Conservation (phyloP, 1,140 invertebrate species). For the Drosophila punjabiensis region DNA sequence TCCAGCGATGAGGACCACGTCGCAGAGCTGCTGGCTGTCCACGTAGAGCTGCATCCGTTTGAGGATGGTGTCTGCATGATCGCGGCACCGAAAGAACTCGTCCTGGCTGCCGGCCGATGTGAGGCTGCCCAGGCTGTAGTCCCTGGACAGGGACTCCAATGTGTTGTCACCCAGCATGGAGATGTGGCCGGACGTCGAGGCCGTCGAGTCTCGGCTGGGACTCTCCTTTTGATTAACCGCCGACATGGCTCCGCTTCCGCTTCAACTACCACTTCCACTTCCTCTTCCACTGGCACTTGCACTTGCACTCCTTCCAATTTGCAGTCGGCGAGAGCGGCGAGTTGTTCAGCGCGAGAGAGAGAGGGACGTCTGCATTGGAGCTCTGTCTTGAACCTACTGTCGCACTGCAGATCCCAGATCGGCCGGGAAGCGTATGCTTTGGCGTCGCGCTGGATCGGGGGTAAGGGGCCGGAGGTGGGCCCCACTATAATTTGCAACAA, state of each 20-base stretch:
- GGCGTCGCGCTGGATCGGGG: not conserved
- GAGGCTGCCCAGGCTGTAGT: slow-evolving; percentile 79
- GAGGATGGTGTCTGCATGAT: slow-evolving; percentile 92
- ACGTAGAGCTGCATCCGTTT: slow-evolving; percentile 93
- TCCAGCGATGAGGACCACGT: slow-evolving; percentile 92
- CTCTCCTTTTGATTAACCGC: slow-evolving; percentile 83
- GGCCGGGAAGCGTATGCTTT: slow-evolving; percentile 41
- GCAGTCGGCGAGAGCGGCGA: slow-evolving; percentile 12
- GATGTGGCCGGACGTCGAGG: slow-evolving; percentile 77
- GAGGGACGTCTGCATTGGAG: slow-evolving; percentile 65
- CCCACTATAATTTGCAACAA: slow-evolving; percentile 63
- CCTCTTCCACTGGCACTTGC: slow-evolving; percentile 6
- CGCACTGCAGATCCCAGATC: slow-evolving; percentile 33
- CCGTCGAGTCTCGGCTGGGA: slow-evolving; percentile 82
- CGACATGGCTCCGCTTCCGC: slow-evolving; percentile 50
- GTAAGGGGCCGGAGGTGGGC: slow-evolving; percentile 34
- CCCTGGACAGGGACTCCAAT: slow-evolving; percentile 73
- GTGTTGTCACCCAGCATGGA: slow-evolving; percentile 75
- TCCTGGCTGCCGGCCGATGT: slow-evolving; percentile 87
- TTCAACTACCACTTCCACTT: not conserved
- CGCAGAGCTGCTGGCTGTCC: slow-evolving; percentile 91
- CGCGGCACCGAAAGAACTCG: slow-evolving; percentile 92
- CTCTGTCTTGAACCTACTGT: slow-evolving; percentile 68
- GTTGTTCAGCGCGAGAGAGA: slow-evolving; percentile 15
- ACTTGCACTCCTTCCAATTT: slow-evolving; percentile 23